phyloP scores from a whole-genome alignment of 2,888 invertebrate genomes.

The Acleris cristana region DNA sequence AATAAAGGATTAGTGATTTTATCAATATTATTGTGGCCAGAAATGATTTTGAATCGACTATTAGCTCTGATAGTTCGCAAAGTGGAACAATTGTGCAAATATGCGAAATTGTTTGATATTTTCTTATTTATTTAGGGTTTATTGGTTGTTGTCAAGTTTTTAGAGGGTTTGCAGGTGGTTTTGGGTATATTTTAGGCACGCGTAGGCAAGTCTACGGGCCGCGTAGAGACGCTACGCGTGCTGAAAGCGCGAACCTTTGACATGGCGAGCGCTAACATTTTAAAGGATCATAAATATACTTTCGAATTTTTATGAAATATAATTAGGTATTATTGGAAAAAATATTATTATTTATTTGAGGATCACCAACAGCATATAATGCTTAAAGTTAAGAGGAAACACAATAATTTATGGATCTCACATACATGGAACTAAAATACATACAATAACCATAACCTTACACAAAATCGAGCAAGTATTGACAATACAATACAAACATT shows the following conservation, averaged over 20 bases:
- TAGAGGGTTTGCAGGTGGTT: slow-evolving; percentile 55
- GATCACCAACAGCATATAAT: no score
- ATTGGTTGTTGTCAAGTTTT: slow-evolving; percentile 52
- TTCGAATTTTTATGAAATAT: no score
- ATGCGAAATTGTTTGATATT: slow-evolving; percentile 47
- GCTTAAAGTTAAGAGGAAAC: no score
- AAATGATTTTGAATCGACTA: slow-evolving; percentile 65
- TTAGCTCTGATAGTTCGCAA: slow-evolving; percentile 54
- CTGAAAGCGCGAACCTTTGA: background rate
- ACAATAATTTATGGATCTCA: no score
- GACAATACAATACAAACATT: no score
- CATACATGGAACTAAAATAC: no score
- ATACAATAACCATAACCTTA: no score
- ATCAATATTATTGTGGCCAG: slow-evolving; percentile 73
- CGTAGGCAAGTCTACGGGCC: slow-evolving; percentile 48
- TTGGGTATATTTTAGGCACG: slow-evolving; percentile 39
- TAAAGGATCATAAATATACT: no score
- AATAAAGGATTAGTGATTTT: slow-evolving; percentile 76
- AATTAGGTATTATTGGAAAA: no score
- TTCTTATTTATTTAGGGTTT: slow-evolving; percentile 52
- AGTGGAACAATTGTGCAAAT: slow-evolving; percentile 76
- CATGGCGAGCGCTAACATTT: background rate
- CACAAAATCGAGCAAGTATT: no score
- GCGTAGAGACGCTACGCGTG: slow-evolving; percentile 35
- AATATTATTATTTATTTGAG: no score